These are phyloP conservation scores for Chrosomus eos DNA, from an alignment of 2,797 vertebrate genomes.

Conservation along the genomic window DNA sequence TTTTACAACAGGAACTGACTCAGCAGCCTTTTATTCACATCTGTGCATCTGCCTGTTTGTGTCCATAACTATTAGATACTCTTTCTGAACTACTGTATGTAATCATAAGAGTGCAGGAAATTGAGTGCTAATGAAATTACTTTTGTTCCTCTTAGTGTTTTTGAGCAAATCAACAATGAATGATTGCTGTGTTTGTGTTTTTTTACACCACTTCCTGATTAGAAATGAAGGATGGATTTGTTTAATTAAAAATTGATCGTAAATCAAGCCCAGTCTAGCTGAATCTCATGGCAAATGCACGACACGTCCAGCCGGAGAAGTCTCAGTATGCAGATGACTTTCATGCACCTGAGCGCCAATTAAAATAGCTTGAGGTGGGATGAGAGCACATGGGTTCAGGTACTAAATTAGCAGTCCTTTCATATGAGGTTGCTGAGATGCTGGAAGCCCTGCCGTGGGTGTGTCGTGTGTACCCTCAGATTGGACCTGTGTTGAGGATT, in stretches of 20 bases:
- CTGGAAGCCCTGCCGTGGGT: not conserved
- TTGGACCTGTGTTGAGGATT: not conserved
- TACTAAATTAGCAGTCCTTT: constrained; percentile 31
- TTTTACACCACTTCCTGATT: not conserved
- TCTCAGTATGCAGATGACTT: constrained; percentile 33
- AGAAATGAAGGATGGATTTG: constrained; percentile 10
- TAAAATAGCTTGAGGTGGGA: constrained; percentile 33
- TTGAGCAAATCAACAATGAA: not conserved
- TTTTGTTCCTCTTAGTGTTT: constrained; percentile 15
- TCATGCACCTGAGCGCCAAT: constrained; percentile 15
- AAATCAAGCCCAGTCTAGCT: not conserved
- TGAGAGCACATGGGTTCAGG: not conserved
- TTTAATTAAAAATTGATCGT: not conserved
- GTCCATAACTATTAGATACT: not conserved
- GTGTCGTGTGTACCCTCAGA: not conserved
- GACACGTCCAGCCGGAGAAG: not conserved
- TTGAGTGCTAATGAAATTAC: constrained; percentile 1
- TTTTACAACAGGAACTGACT: constrained; percentile 38
- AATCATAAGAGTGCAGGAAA: constrained; percentile 13
- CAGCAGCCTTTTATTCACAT: constrained; percentile 31
- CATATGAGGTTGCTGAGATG: constrained; percentile 16
- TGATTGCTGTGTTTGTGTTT: constrained; percentile 6
- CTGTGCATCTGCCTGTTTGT: not conserved
- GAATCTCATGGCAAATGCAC: not conserved
- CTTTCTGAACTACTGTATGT: not conserved